phyloP scores from a whole-genome alignment of 2,888 invertebrate species.

The Prostheceraeus crozeri region DNA sequence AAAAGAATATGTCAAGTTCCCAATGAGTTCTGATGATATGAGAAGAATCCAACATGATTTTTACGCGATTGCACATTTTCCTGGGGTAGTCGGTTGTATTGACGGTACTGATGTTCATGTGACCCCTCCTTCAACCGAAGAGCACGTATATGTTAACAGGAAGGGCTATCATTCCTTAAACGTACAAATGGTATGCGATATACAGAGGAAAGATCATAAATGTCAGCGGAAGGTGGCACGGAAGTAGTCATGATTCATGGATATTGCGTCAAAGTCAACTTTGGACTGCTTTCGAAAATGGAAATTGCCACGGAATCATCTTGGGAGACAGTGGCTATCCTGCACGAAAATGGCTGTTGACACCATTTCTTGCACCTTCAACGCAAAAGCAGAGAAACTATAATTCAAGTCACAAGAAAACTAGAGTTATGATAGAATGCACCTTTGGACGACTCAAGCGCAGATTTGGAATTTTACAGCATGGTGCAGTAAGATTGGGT shows the following conservation, averaged over 20 bases:
- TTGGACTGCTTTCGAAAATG: constrained; percentile 37
- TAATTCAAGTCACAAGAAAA: constrained; percentile 31
- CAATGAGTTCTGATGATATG: background rate
- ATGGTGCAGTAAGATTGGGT: background rate
- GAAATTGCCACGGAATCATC: constrained; percentile 35
- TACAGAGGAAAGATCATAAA: constrained; percentile 37
- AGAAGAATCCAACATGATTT: constrained; percentile 14
- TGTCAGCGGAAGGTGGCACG: constrained; percentile 42
- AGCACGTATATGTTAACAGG: constrained; percentile 40
- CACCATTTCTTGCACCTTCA: constrained; percentile 34
- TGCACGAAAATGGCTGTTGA: constrained; percentile 36
- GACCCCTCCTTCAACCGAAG: constrained; percentile 36
- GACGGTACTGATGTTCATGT: constrained; percentile 44
- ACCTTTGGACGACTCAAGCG: constrained; percentile 36
- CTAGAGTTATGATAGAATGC: constrained; percentile 35
- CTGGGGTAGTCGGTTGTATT: constrained; percentile 42
- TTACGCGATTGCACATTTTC: constrained; percentile 39
- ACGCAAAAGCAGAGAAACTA: constrained; percentile 28
- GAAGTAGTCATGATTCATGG: constrained; percentile 42
- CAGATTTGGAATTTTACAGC: constrained; percentile 15
- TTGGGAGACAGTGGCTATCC: constrained; percentile 40
- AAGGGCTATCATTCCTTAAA: constrained; percentile 44
- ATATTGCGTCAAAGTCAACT: constrained; percentile 39
- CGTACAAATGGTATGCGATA: constrained; percentile 41
- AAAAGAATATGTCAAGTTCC: constrained; percentile 31